Evolutionary conservation across 2,113 vertebrate species (phyloP).

Genomic region (Butorides virescens): DNA sequence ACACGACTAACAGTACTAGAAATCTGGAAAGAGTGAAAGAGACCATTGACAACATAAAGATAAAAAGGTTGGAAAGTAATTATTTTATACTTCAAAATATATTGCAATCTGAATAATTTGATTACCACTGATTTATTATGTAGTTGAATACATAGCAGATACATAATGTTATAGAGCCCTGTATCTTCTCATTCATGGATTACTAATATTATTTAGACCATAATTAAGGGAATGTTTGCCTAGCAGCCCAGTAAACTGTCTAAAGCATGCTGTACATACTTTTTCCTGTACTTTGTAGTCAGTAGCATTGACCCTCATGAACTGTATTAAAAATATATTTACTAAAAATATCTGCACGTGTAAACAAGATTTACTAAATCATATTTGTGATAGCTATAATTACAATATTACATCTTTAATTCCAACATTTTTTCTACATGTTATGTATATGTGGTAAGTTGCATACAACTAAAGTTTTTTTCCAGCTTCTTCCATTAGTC

Average conservation of each 20-base stretch:
- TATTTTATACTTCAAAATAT: neutral
- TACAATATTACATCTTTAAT: neutral
- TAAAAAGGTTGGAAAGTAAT: neutral
- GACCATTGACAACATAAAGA: neutral
- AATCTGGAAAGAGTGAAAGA: neutral
- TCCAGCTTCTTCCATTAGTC: neutral
- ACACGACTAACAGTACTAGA: neutral
- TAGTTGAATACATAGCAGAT: neutral
- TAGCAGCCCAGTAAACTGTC: neutral
- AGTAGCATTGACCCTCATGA: neutral
- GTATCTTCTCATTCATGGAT: neutral
- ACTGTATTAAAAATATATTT: neutral
- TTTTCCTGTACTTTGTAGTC: neutral
- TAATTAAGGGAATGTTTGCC: neutral
- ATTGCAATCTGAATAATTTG: neutral
- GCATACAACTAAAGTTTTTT: accelerated
- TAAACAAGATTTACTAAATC: neutral
- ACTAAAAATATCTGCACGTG: neutral
- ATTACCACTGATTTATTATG: neutral
- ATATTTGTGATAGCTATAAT: neutral
- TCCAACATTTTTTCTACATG: neutral
- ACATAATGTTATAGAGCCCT: neutral
- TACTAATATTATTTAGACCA: neutral
- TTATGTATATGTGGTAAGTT: accelerated
- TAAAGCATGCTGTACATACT: neutral